phyloP scores from a whole-genome alignment of 1,140 invertebrate species.

The Cecropterus lyciades region DNA sequence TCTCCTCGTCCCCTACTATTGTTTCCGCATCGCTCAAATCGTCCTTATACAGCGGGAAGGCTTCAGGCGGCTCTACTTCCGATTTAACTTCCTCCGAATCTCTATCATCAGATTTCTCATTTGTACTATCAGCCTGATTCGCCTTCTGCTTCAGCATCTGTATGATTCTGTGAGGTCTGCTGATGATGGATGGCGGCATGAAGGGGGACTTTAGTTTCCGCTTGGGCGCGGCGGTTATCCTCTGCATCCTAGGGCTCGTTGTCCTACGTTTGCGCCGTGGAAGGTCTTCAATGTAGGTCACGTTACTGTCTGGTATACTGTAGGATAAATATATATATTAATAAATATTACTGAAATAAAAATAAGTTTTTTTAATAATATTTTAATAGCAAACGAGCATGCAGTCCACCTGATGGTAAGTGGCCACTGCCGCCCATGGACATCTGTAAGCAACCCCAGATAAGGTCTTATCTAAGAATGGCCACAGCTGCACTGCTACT shows the following conservation, averaged over 20 bases:
- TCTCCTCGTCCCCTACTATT: conserved; percentile 69
- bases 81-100: conserved; percentile 51
- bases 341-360: too few species aligned
- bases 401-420: too few species aligned
- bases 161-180: conserved; percentile 67
- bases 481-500: too few species aligned
- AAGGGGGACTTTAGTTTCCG: conserved; percentile 61
- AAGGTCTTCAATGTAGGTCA: conserved; percentile 63
- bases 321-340: too few species aligned
- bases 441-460: too few species aligned
- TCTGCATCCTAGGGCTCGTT: conserved; percentile 56
- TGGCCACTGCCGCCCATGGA: too few species aligned
- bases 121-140: conserved; percentile 34
- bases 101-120: conserved; percentile 48
- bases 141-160: conserved; percentile 70
- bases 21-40: conserved; percentile 72
- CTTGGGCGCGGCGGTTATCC: conserved; percentile 61
- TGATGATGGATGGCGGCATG: conserved; percentile 46
- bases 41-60: conserved; percentile 65
- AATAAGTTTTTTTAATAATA: too few species aligned
- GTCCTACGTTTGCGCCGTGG: conserved; percentile 63
- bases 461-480: too few species aligned
- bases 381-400: too few species aligned
- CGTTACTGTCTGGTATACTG: conserved; percentile 67
- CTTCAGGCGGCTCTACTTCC: conserved; percentile 69